Conservation (phyloP, 2,113 vertebrate genomes). For the Accipiter cooperii region DNA sequence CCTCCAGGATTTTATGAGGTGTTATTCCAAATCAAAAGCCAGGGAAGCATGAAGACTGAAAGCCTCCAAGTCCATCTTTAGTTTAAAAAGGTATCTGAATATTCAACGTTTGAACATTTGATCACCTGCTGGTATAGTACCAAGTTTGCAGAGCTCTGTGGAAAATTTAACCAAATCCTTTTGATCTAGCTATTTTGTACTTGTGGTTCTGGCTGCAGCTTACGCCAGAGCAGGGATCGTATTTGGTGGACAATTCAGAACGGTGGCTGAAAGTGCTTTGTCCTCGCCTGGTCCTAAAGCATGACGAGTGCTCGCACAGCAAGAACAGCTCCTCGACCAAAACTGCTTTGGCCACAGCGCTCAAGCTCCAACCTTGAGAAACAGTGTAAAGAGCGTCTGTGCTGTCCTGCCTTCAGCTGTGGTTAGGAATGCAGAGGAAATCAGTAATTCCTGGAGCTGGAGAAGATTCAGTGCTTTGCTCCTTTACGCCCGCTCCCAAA, state of each 20-base stretch:
- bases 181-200: background rate
- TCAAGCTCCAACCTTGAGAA: background rate
- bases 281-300: too few relatives aligned
- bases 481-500: background rate
- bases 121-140: background rate
- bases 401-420: background rate
- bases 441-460: background rate
- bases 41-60: background rate
- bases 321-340: background rate
- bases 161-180: background rate
- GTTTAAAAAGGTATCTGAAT: background rate
- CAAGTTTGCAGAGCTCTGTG: background rate
- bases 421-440: background rate
- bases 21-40: background rate
- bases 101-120: background rate
- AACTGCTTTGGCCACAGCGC: background rate
- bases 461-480: background rate
- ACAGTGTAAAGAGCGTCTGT: background rate
- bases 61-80: background rate
- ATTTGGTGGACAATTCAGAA: background rate
- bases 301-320: accelerated
- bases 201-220: background rate
- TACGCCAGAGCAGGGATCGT: background rate
- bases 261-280: background rate
- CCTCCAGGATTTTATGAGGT: background rate